Percentiles rank a stretch among this genome's conserved stretches.
phyloP scores from a whole-genome alignment of 2,888 invertebrate genomes.

The Theretra japonica region DNA sequence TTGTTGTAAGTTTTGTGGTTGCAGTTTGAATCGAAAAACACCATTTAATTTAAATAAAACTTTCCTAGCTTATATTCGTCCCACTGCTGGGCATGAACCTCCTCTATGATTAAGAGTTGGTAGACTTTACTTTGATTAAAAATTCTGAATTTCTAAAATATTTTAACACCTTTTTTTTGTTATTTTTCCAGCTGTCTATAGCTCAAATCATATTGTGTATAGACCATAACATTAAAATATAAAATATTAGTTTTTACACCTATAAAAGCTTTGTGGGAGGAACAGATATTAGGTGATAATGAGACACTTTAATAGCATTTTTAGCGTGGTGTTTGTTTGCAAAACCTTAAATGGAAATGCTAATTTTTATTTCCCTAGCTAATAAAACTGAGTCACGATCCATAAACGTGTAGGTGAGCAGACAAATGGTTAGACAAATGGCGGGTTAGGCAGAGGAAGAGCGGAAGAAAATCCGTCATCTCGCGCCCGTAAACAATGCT shows the following conservation, averaged over 20 bases:
- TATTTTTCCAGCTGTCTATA: not conserved
- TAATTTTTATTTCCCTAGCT: constrained; percentile 23
- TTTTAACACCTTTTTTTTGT: too few species aligned
- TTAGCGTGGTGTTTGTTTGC: constrained; percentile 23
- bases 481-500: constrained; percentile 77
- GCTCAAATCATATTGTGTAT: not conserved
- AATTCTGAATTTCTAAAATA: too few species aligned
- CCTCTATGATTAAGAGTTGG: too few species aligned
- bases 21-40: too few species aligned
- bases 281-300: constrained; percentile 17
- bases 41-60: too few species aligned
- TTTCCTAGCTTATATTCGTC: too few species aligned
- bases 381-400: constrained; percentile 27
- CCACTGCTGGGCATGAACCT: too few species aligned
- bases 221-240: not conserved
- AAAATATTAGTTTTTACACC: constrained; percentile 14
- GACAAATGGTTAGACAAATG: constrained; percentile 4
- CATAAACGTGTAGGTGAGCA: constrained; percentile 19
- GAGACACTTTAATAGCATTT: constrained; percentile 22
- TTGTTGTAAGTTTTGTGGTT: too few species aligned
- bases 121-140: too few species aligned
- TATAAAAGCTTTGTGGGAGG: constrained; percentile 16
- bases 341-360: constrained; percentile 30
- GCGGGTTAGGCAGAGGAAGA: constrained; percentile 54
- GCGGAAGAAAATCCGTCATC: constrained; percentile 83